Evolutionary conservation across 2,113 vertebrate genomes (phyloP), one percentile per base, ranked within the genome.

Genomic region (Microtus montanus): DNA sequence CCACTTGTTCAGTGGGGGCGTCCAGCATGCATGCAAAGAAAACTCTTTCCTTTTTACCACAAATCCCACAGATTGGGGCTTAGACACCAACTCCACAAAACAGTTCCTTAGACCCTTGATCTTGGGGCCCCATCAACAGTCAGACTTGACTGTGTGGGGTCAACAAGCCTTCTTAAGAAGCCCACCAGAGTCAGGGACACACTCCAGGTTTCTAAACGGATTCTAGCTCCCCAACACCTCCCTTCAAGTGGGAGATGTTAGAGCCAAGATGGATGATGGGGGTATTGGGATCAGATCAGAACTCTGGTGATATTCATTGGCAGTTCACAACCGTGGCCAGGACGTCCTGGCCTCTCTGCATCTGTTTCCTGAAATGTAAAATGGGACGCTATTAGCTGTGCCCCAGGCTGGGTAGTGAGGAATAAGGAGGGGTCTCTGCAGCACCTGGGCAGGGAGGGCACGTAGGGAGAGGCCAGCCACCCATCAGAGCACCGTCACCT

Each of bases 1-100:
- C 12, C 19, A 7, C 0, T 10, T 1, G 22, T 52, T 7, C 0
- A 6, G n/a, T 0, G 4, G 66, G 5, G 6, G 10, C 9, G 0
- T 17, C 41, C 2, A 3, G 41, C 10, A 3, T 8, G 13, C 6
- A 12, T 1, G 10, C 2, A 44, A 49, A 26, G 68, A 5, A 15
- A 41, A 17, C 54, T 74, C 10, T 1, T 19, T 38, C 63, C 17
- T 28, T 33, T 11, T 19, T 35, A 2, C 54, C 5, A 33, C 38
- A 64, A 28, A 64, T 12, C 33, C 79, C 44, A 0, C 1, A 2
- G 66, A 44, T 5, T 38, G 71, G 66, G 13, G 24, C 9, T 47
- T 41, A 71, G 64, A 33, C 49, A 52, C 19, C 0, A 3, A 38
- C 20, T 2, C 52, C 4, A 1, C 0, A 14, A 19, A 49, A 17